Evolutionary conservation across 2,888 invertebrate species (phyloP), one percentile per base, ranked within the genome.

Genomic region (Molorchus minor): DNA sequence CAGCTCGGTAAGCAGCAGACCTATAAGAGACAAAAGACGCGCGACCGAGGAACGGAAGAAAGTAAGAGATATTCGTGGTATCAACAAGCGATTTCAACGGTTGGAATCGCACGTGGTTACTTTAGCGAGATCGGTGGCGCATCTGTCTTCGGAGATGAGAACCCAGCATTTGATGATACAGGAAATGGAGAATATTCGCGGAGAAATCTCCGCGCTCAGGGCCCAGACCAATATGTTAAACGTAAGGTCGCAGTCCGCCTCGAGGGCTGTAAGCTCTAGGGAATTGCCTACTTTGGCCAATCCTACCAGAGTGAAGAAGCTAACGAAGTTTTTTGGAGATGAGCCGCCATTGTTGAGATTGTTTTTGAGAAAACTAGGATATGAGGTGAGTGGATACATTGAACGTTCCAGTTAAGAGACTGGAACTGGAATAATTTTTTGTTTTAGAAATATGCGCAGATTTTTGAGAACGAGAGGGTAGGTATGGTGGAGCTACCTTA

Each of bases 291-390:
- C 89, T 51, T 85, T 94, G 73, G 91, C 93, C 68, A 94, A 94
- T 81, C 94, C 94, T 0, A 90, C 90, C 65, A 84, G 94, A 61
- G 93, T 95, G 15, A 92, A 92, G 79, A 90, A 95, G 72, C 85
- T 95, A 65, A 94, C 94, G 58, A 93, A 94, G 85, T 95, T 96
- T 85, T 96, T 96, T 83, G 96, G 95, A 19, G 92, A 93, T 79
- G 95, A 96, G 80, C 95, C 95, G 21, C 95, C 95, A 7, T 85
- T 95, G 67, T 88, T 95, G 81, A 86, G 94, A 79, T 85, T 95
- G 58, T 96, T 95, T 83, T 85, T 96, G 52, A 91, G 93, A 82
- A 93, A 93, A 81, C 86, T 96, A 67, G 95, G 95, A 73, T 96
- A 95, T 81, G 94, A 95, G 88, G 95, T 92, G 79, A 76, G 69